Evolutionary conservation across 2,888 invertebrate genomes (phyloP).

Genomic region (Tetrapedia diversipes): DNA sequence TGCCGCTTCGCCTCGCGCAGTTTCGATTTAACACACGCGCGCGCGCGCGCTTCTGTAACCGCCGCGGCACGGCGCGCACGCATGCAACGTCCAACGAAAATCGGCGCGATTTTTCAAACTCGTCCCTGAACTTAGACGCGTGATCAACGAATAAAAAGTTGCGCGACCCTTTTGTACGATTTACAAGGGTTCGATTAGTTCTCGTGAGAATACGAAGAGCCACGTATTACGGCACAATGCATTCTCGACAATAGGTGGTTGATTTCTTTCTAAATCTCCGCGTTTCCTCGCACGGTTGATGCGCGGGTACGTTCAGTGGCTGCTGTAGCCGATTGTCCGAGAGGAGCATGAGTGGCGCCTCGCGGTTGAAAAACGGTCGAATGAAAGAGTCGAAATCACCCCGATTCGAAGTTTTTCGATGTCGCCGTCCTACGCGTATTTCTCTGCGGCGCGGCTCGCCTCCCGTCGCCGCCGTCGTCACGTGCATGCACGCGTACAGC

Average conservation of each 20-base stretch:
- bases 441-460: conserved; percentile 39
- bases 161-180: conserved; percentile 6
- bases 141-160: neutral
- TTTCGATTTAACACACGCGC: conserved; percentile 45
- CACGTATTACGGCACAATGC: conserved; percentile 44
- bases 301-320: conserved; percentile 44
- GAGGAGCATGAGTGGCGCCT: conserved; percentile 11
- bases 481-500: conserved; percentile 61
- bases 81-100: conserved; percentile 4
- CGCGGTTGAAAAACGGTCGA: neutral
- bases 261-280: conserved; percentile 60
- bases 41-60: conserved; percentile 2
- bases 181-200: conserved; percentile 15
- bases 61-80: conserved; percentile 10
- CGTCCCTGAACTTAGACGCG: neutral
- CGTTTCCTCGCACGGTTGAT: conserved; percentile 29
- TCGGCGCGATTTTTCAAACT: conserved; percentile 24
- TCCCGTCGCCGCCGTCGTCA: conserved; percentile 64
- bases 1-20: conserved; percentile 40
- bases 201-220: conserved; percentile 50
- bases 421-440: conserved; percentile 48
- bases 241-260: conserved; percentile 58
- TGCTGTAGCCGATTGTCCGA: conserved; percentile 29
- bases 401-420: conserved; percentile 47
- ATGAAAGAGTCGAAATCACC: conserved; percentile 30